phyloP scores from a whole-genome alignment of 2,888 invertebrate genomes.

The Lepidocyrtoides sp. region DNA sequence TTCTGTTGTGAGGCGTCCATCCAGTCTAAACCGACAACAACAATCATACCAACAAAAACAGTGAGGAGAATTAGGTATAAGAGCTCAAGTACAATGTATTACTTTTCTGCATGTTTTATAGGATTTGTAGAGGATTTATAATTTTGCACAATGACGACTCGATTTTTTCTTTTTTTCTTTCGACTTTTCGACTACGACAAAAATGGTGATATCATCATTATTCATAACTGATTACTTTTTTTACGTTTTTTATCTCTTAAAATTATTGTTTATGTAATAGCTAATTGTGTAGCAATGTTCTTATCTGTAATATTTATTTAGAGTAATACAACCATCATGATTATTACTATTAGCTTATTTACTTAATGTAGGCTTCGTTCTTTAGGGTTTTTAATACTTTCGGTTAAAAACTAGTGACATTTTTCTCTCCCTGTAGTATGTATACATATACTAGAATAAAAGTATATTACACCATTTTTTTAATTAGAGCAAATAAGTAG shows the following conservation, averaged over 20 bases:
- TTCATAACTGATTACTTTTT: neutral
- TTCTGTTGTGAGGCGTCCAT: neutral
- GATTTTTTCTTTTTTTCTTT: neutral
- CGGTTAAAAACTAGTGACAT: constrained; percentile 50
- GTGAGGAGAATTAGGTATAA: constrained; percentile 34
- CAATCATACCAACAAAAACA: neutral
- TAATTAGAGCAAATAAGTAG: constrained; percentile 49
- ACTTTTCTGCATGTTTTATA: neutral
- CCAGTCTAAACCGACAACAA: constrained; percentile 27
- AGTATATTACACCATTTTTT: neutral
- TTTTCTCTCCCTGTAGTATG: constrained; percentile 41
- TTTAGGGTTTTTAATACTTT: constrained; percentile 25
- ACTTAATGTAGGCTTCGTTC: neutral
- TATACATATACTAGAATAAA: neutral
- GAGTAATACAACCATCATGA: constrained; percentile 38
- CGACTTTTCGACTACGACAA: constrained; percentile 66
- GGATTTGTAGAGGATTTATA: neutral
- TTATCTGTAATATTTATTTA: too few species aligned
- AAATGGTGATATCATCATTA: constrained; percentile 11
- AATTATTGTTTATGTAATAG: neutral
- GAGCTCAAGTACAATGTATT: constrained; percentile 70
- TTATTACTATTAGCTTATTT: neutral
- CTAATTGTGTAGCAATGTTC: neutral
- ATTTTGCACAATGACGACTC: constrained; percentile 60
- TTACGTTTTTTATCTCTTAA: constrained; percentile 2